A percentile compares a stretch with the other conserved stretches of the same genome.
Evolutionary conservation across 2,888 invertebrate species (phyloP).

Genomic region (Chloroclysta siterata): DNA sequence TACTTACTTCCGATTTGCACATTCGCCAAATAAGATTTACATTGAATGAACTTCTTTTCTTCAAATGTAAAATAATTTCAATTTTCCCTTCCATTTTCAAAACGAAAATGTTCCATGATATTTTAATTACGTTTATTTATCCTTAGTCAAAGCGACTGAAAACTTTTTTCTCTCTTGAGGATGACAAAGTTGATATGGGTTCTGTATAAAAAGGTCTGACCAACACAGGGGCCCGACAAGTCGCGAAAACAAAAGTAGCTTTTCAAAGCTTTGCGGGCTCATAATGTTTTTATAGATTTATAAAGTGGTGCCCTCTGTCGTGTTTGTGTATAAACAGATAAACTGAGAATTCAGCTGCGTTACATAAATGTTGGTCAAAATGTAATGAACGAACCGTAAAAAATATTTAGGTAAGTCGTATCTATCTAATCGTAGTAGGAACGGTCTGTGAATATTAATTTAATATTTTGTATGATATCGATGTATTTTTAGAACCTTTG

Average conservation of each 20-base stretch:
- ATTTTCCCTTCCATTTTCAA: background rate
- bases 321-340: background rate
- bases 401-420: too few relatives aligned
- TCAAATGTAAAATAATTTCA: too few relatives aligned
- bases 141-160: conserved; percentile 34
- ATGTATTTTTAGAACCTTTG: too few relatives aligned
- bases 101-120: conserved; percentile 8
- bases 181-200: conserved; percentile 42
- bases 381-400: too few relatives aligned
- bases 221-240: conserved; percentile 33
- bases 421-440: too few relatives aligned
- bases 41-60: too few relatives aligned
- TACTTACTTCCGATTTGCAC: too few relatives aligned
- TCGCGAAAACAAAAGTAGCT: conserved; percentile 36
- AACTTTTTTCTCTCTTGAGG: conserved; percentile 37
- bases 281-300: conserved; percentile 23
- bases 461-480: too few relatives aligned
- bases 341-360: background rate
- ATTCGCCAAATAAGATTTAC: too few relatives aligned
- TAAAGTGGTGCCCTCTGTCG: background rate
- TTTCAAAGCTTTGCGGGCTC: conserved; percentile 20
- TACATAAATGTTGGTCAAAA: too few relatives aligned
- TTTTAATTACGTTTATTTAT: conserved; percentile 26
- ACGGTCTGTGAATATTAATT: too few relatives aligned
- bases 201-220: conserved; percentile 35